Conservation (phyloP, 2,113 vertebrate genomes). For the Chamaea fasciata region DNA sequence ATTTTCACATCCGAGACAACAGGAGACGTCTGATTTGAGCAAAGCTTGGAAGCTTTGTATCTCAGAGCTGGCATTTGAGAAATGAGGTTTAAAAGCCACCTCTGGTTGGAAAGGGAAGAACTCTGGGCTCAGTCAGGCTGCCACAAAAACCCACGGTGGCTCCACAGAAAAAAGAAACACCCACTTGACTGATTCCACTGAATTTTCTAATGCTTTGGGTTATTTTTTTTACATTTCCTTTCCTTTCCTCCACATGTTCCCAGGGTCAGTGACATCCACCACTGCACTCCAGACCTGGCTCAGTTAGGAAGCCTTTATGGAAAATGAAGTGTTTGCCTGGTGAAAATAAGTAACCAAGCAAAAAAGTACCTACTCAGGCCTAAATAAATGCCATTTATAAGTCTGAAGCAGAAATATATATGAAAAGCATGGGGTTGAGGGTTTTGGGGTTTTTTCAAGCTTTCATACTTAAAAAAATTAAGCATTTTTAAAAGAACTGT, state of each 20-base stretch:
- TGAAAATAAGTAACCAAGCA: background rate
- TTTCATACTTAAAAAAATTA: background rate
- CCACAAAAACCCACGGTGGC: background rate
- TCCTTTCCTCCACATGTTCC: background rate
- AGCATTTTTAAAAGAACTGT: background rate
- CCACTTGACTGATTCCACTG: background rate
- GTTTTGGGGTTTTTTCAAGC: background rate
- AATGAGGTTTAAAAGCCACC: background rate
- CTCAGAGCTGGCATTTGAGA: background rate
- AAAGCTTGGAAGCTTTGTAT: background rate
- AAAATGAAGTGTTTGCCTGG: background rate
- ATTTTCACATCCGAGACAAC: background rate
- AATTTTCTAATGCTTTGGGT: background rate
- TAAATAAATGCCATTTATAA: background rate
- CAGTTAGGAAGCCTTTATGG: background rate
- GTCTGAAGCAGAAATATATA: background rate
- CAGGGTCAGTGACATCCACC: background rate
- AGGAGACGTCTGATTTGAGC: background rate
- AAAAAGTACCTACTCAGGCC: background rate
- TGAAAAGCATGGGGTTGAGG: fast-evolving
- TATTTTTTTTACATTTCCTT: background rate
- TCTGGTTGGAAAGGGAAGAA: background rate
- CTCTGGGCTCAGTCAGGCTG: background rate
- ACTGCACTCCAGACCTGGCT: background rate
- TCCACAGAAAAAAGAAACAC: background rate